Conservation (phyloP, 1,140 invertebrate species). For the Aplysia californica region DNA sequence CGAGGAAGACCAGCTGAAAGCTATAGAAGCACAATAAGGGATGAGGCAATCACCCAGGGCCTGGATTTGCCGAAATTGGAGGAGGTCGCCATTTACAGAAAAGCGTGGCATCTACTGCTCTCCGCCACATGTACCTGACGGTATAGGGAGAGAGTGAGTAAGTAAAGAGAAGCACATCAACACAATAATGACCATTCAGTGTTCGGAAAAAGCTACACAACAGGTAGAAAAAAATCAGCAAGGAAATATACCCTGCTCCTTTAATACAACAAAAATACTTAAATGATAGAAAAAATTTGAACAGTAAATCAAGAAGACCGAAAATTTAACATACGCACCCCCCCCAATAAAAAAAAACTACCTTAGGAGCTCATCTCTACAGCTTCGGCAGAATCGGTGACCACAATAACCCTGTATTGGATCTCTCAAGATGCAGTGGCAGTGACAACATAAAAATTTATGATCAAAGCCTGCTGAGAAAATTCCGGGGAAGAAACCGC, state of each 20-base stretch:
- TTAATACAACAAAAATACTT: not conserved
- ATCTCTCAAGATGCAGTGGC: constrained; percentile 70
- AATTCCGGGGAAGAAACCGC: constrained; percentile 44
- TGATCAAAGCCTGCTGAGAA: constrained; percentile 43
- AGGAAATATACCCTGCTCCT: not conserved
- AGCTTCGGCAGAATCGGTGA: constrained; percentile 85
- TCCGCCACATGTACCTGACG: no score
- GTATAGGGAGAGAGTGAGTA: no score
- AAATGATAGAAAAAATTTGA: not conserved
- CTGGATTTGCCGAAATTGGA: no score
- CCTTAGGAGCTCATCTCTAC: constrained; percentile 83
- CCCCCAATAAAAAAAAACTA: constrained; percentile 57
- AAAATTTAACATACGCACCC: no score
- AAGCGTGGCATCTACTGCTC: no score
- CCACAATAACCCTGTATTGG: constrained; percentile 86
- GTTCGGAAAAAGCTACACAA: not conserved
- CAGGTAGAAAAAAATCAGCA: not conserved
- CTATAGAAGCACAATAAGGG: no score
- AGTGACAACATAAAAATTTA: constrained; percentile 48
- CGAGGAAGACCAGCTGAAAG: no score
- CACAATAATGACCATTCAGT: no score
- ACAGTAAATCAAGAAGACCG: not conserved
- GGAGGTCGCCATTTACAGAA: no score
- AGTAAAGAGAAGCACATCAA: not conserved
- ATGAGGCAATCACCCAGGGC: no score